phyloP scores from a whole-genome alignment of 2,797 vertebrate species.

The Hipposideros larvatus region DNA sequence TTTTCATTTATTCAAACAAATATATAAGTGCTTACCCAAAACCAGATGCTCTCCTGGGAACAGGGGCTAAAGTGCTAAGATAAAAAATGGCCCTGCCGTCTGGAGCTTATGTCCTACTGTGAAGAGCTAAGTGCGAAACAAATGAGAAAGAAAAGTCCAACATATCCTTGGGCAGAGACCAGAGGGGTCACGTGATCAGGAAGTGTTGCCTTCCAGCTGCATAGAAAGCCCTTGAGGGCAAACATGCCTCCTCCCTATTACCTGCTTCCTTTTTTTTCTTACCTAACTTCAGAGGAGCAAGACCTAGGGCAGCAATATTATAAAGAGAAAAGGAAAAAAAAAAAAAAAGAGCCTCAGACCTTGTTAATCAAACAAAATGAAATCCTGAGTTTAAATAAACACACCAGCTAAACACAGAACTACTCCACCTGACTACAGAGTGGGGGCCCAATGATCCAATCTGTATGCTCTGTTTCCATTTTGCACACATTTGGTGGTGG shows the following conservation, averaged over 20 bases:
- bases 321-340: not conserved
- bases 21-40: not conserved
- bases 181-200: fast-evolving
- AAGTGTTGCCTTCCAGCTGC: fast-evolving
- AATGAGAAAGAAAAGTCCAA: not conserved
- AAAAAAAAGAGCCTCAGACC: not conserved
- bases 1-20: not conserved
- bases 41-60: not conserved
- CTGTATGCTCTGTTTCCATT: not conserved
- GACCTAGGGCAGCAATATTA: not conserved
- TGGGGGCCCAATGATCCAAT: fast-evolving
- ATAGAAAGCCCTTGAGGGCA: fast-evolving
- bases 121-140: not conserved
- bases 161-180: too few species aligned
- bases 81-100: fast-evolving
- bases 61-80: fast-evolving
- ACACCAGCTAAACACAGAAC: not conserved
- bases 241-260: too few species aligned
- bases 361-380: not conserved
- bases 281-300: not conserved
- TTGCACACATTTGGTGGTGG: too few species aligned
- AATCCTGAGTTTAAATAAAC: not conserved
- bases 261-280: too few species aligned
- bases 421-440: fast-evolving
- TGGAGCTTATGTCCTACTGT: not conserved